Evolutionary conservation across 1,140 invertebrate species (phyloP), one percentile per base, ranked within the genome.

Genomic region (Neuroterus valhalla): DNA sequence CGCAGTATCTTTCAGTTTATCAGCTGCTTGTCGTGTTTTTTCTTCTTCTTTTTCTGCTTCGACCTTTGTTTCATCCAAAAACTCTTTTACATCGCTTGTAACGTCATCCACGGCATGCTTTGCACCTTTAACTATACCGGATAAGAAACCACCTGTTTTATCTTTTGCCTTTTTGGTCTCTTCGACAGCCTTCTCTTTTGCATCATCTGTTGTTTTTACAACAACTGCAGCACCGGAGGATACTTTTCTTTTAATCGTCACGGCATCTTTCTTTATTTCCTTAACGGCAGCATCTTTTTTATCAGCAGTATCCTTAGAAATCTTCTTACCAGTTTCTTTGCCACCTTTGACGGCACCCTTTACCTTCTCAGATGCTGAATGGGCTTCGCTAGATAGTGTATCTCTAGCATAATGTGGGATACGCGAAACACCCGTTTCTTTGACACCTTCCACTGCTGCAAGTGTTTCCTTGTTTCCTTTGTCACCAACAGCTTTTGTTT

Each of bases 41-140:
- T 84, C 81, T 11, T 82, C 69, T 71, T 85, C 84, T 31, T 88
- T 85, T 48, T 86, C 82, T 0, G 87, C 76, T 71, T 81, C 78
- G n/a, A 84, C 71, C 17, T 80, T 82, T 6, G 82, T 70, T 76
- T 84, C 69, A 70, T 80, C 72, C 15, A 81, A 66, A 71, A 84
- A 82, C 44, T 87, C 76, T 79, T 82, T 84, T 8, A 83, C 78
- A 15, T 86, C 85, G 8, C 84, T 83, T 8, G 82, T 55, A 46
- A 67, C 43, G 14, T 38, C 71, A 38, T 73, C 46, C 0, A 70
- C 62, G 15, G 50, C 68, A 19, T 74, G 46, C 26, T 74, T 74
- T 23, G 62, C 50, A n/a, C 68, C 70, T 44, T 73, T 70, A 12
- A 70, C 45, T 26, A 68, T 44, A 19, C 46, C 71, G 48, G 71